Base-by-base conservation (phyloP, 2,888 invertebrate species). In the Mystacides longicornis region DNA sequence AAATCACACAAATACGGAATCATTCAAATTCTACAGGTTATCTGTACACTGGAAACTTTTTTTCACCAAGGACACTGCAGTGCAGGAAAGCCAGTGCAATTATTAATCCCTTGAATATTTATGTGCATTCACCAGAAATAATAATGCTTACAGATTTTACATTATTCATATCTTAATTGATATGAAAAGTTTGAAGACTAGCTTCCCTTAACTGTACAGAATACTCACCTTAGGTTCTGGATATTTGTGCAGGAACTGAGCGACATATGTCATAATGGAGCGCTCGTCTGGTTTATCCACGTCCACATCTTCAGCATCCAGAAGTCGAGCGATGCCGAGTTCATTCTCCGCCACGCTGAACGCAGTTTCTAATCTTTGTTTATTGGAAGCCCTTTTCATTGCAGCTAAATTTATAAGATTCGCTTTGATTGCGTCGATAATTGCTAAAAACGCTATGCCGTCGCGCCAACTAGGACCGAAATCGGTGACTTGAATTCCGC, bases 231-330 rank as follows among this genome's bases (percentile, higher is more conserved):
- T 88, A 51, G 91, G 89, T 77, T 92, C 91, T 48, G 91, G 91
- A 74, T 91, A 92, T 75, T 94, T 93, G 71, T 96, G 94, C 68
- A 97, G 79, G 75, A 97, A 97, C 77, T 97, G 96, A 42, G 97
- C 95, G 60, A 97, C 95, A 71, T 97, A 97, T 23, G 97, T 97
- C 96, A 97, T 97, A 65, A 97, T 93, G 60, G 94, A 95, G 73
- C 93, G 89, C 71, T 97, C 97, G 71, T 97, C 97, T 3, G 97
- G 97, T 69, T 92, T 91, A 23, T 90, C 87, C 22, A 95, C 94
- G 71, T 96, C 95, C 51, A 95, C 94, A 72, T 95, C 95, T 75
- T 96, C 96, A 2, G 96, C 91, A 70, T 97, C 97, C 53, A 97
- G 75, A 11, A 97, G 78, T 64, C 90, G 82, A 20, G 94, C 89